Evolutionary conservation across 2,797 vertebrate genomes (phyloP), one percentile per base, ranked within the genome.

Genomic region (Limosa lapponica): DNA sequence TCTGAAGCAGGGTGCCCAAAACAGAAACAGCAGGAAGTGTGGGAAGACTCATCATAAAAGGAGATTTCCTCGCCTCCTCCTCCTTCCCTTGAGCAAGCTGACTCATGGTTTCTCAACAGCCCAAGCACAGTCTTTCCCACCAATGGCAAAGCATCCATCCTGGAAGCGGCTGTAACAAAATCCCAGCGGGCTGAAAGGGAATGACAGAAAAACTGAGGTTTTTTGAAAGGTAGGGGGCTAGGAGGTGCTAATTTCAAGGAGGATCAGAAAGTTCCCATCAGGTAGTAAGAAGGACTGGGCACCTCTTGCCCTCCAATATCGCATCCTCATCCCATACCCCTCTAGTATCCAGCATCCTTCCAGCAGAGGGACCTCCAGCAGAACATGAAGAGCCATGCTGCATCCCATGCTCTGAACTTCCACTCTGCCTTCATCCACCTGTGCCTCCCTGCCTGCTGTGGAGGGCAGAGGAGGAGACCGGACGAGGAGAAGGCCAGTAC

Each of bases 1-100:
- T 92, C 87, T 86, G 55, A 96, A 92, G 57, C 72, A 95, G 32
- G 14, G 27, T 44, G 77, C 93, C 85, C 54, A 79, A 95, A 96
- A 96, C 90, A 95, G 95, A 88, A 92, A 95, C 90, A 89, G 87
- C 82, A 95, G 94, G 87, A 91, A 95, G 73, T 88, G 96, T 96
- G 80, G 93, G 96, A 96, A 93, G 91, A 83, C 48, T 91, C n/a
- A 81, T 89, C 61, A 85, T 65, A 70, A 89, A 96, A 93, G 84
- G 89, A 97, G 85, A 94, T 91, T 96, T 95, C 96, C 91, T 94
- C 5, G 4, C 82, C 46, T 89, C 93, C 92, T 94, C 82, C 78
- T 92, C 61, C 82, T 91, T 93, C 72, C 82, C 91, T 88, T 71
- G 57, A 95, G 95, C 77, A 91, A 95, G 91, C 94, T 96, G 96